Evolutionary conservation across 2,888 invertebrate species (phyloP).

Genomic region (Eueremaeus valkanovi): DNA sequence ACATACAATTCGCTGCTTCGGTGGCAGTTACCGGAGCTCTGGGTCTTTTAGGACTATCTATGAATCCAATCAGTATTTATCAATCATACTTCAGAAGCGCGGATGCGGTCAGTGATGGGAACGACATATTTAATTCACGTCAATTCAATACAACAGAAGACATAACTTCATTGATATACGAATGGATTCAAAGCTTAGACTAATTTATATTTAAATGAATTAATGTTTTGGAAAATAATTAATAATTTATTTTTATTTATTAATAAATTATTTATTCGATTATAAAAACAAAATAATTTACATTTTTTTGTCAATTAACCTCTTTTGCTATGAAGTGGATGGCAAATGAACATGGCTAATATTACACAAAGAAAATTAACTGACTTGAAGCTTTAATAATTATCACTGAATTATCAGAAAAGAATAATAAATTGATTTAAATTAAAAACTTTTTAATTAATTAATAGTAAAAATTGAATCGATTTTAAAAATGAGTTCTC

Average conservation of each 20-base stretch:
- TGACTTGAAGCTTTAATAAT: no score
- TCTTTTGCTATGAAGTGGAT: no score
- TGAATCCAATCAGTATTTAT: not conserved
- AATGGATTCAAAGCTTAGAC: constrained; percentile 5
- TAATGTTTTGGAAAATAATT: not conserved
- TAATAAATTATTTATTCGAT: not conserved
- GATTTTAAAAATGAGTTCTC: no score
- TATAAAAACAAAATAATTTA: no score
- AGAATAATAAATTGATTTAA: no score
- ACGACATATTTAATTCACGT: not conserved
- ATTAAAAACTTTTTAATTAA: no score
- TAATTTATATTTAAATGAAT: not conserved
- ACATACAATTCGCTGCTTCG: not conserved
- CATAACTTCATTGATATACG: not conserved
- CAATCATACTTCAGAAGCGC: not conserved
- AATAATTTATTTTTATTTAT: not conserved
- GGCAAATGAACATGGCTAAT: no score
- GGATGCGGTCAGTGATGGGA: not conserved
- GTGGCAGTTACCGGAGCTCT: not conserved
- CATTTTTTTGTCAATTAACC: no score
- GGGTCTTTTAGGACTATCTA: not conserved
- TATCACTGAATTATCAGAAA: no score
- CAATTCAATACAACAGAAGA: not conserved
- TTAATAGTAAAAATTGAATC: no score
- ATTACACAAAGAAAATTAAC: no score